Conservation (phyloP, 2,888 invertebrate species). For the Drosophila sordidula region DNA sequence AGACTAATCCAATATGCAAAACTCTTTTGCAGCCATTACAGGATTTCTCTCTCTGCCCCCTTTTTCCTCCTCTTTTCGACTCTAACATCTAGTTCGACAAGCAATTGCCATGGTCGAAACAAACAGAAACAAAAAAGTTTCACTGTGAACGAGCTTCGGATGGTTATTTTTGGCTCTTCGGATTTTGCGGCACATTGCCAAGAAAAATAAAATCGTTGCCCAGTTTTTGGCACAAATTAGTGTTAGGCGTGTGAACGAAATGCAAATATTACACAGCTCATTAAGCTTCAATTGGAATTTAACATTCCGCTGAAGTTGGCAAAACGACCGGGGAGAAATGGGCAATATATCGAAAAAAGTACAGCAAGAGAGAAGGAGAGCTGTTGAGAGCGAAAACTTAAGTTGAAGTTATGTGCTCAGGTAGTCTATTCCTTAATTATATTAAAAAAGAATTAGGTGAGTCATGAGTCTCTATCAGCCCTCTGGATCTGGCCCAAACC, state of each 20-base stretch:
- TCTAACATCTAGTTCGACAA: conserved; percentile 18
- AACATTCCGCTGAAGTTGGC: conserved; percentile 49
- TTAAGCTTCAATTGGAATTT: conserved; percentile 69
- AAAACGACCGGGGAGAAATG: conserved; percentile 13
- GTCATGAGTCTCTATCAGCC: background rate
- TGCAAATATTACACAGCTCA: conserved; percentile 79
- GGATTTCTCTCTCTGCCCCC: too few species aligned
- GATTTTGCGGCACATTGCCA: conserved; percentile 63
- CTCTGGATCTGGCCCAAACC: conserved; percentile 11
- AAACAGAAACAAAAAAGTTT: conserved; percentile 2
- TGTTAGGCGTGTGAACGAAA: conserved; percentile 70
- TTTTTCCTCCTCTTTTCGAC: background rate
- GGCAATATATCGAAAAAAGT: background rate
- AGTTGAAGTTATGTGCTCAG: too few species aligned
- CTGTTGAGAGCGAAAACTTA: background rate
- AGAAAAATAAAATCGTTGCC: conserved; percentile 54
- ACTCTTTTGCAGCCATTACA: conserved; percentile 30
- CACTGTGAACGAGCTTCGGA: conserved; percentile 13
- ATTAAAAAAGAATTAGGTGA: too few species aligned
- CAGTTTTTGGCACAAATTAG: conserved; percentile 59
- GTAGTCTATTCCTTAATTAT: too few species aligned
- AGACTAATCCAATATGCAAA: conserved; percentile 59
- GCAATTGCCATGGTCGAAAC: conserved; percentile 37
- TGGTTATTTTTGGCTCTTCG: conserved; percentile 3
- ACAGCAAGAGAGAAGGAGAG: background rate